Evolutionary conservation across 2,113 vertebrate genomes (phyloP), one percentile per base, ranked within the genome.

Genomic region (Paramormyrops kingsleyae): DNA sequence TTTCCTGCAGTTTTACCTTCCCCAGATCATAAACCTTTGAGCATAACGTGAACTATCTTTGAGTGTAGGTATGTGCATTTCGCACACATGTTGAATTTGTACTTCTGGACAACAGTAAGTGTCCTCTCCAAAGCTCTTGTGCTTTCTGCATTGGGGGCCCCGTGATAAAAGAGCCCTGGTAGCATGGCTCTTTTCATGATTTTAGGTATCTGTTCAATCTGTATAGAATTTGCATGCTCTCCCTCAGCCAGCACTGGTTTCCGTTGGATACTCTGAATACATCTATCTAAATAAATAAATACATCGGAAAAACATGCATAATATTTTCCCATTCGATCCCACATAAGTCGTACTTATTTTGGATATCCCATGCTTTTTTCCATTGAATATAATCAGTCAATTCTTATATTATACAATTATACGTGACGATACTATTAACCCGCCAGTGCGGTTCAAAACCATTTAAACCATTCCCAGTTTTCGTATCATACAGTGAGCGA

Each of bases 1-100:
- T 49, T 94, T 97, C 88, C 92, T 98, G 91, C 93, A 97, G 90
- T 97, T 95, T 85, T 96, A 96, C 94, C 91, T 97, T 91, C 95
- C 95, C 0, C 93, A 94, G 83, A 92, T 97, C 93, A 93, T 97
- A 89, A 97, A 97, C 95, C 97, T 95, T 97, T 96, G 49, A 83
- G 92, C 21, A 44, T 21, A 84, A n/a, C n/a, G 39, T 46, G 3
- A 44, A 47, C 24, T 8, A 46, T 47, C 21, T 47, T 46, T n/a
- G 83, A 84, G 21, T 21, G 44, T 24, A 24, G 10, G 44, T 84
- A 19, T 10, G 7, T n/a, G 17, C 46, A 24, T 84, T 44, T 35
- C 49, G n/a, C 12, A 87, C 3, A 31, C 24, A 39, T 74, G 85
- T 77, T 13, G 9, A 21, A 70, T n/a, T 27, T 49, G 62, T 80